phyloP scores from a whole-genome alignment of 2,888 invertebrate species.

The Trimorus sp. region DNA sequence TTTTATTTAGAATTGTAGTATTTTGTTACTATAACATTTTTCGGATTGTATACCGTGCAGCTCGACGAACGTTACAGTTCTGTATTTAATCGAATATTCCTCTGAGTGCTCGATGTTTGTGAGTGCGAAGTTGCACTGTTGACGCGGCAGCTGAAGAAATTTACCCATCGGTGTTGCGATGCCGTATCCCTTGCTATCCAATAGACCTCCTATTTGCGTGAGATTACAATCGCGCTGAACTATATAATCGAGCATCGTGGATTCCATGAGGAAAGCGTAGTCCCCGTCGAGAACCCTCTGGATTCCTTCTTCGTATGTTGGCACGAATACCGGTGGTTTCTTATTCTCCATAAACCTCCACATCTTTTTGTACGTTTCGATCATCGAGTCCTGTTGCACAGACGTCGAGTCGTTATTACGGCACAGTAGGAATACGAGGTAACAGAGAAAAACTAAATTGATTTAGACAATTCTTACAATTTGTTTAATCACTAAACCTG shows the following conservation, averaged over 20 bases:
- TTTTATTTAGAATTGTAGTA: too few relatives aligned
- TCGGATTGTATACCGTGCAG: too few relatives aligned
- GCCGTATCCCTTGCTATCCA: slow-evolving; percentile 95
- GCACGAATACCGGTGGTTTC: slow-evolving; percentile 91
- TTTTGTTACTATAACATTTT: too few relatives aligned
- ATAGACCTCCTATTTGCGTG: slow-evolving; percentile 96
- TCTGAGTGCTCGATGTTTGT: too few relatives aligned
- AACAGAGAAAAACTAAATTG: too few relatives aligned
- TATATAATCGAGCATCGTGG: slow-evolving; percentile 97
- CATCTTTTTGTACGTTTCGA: slow-evolving; percentile 96
- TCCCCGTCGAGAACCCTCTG: slow-evolving; percentile 92
- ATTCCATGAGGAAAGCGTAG: slow-evolving; percentile 99
- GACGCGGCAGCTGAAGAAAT: not conserved
- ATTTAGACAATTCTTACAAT: too few relatives aligned
- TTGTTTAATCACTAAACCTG: too few relatives aligned
- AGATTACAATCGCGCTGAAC: slow-evolving; percentile 98
- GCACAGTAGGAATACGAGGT: too few relatives aligned
- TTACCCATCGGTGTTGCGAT: slow-evolving; percentile 97
- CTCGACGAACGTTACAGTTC: too few relatives aligned
- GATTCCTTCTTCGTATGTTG: slow-evolving; percentile 95
- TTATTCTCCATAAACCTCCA: slow-evolving; percentile 95
- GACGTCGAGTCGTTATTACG: slow-evolving; percentile 17
- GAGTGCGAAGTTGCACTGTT: too few relatives aligned
- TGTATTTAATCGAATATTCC: not conserved
- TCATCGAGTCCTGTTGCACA: slow-evolving; percentile 89